Evolutionary conservation across 2,888 invertebrate species (phyloP), one percentile per base, ranked within the genome.

Genomic region (Mongoloraphidia duomilia): DNA sequence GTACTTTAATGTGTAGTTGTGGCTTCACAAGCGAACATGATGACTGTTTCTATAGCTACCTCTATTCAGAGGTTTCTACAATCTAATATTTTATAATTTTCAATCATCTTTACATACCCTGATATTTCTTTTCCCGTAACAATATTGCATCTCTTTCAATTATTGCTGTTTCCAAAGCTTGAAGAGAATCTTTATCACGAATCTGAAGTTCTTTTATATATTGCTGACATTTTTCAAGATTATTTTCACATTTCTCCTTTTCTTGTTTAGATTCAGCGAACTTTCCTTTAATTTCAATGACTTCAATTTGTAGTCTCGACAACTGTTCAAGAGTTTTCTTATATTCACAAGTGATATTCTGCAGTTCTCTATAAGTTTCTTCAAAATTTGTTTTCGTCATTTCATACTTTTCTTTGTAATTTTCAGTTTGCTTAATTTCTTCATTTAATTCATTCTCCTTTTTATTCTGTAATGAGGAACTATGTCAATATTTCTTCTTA

Each of bases 381-480:
- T 60, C 60, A 5, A 76, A 57, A 13, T 65, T 65, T 37, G 66
- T 63, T 54, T 76, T 71, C 9, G 71, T 58, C 33, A 71, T 63
- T 12, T 58, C 57, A 1, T 61, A 54, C 35, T 60, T 56, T 6
- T 51, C 55, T 42, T 51, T 51, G 40, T 43, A 54, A 49, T 49
- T 59, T 47, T 54, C 52, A 49, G 65, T 53, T 49, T 68, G 63
- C 8, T 51, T 40, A 39, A 67, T 65, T 6, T 65, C 52, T 6
- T 49, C 53, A 39, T 53, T 53, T 35, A 66, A 57, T 48, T 60
- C 60, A 33, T 53, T 49, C 35, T 61, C 62, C 12, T 46, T 51
- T 34, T 61, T 57, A 46, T 26, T 6, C 26, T 26, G 26, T 26
- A 26, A 26, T 26, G 6, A 26, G 6, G 5, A 5, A 26, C 26